phyloP scores from a whole-genome alignment of 1,140 invertebrate genomes.

The Anadara kagoshimensis region DNA sequence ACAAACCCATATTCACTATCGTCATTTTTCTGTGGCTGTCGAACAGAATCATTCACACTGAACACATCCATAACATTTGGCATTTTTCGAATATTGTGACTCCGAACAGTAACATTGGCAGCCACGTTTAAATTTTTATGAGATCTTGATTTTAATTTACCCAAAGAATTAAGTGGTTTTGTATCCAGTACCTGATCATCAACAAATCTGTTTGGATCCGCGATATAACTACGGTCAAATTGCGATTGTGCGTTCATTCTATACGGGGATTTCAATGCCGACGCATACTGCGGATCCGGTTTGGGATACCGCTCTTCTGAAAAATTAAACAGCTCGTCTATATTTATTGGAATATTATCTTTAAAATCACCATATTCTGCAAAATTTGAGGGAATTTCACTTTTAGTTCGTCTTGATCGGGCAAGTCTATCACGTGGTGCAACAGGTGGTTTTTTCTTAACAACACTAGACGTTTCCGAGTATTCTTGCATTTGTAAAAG shows the following conservation, averaged over 20 bases:
- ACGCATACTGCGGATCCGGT: neutral
- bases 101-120: conserved; percentile 63
- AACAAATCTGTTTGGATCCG: conserved; percentile 34
- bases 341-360: conserved; percentile 30
- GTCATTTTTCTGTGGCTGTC: neutral
- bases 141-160: conserved; percentile 46
- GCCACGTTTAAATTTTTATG: conserved; percentile 54
- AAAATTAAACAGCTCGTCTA: conserved; percentile 50
- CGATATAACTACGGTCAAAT: conserved; percentile 14
- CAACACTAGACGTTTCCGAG: conserved; percentile 37
- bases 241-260: conserved; percentile 12
- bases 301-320: neutral
- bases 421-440: conserved; percentile 41
- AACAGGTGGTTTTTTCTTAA: conserved; percentile 50
- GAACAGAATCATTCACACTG: conserved; percentile 52
- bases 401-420: conserved; percentile 41
- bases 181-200: conserved; percentile 51
- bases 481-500: too few species aligned
- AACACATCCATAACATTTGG: conserved; percentile 57
- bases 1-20: conserved; percentile 16
- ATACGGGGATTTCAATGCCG: conserved; percentile 1
- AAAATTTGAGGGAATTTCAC: conserved; percentile 30
- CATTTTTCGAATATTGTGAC: conserved; percentile 59
- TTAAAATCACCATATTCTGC: conserved; percentile 21
- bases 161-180: conserved; percentile 23